phyloP scores from a whole-genome alignment of 2,113 vertebrate species.

The pig (Sus scrofa) region DNA sequence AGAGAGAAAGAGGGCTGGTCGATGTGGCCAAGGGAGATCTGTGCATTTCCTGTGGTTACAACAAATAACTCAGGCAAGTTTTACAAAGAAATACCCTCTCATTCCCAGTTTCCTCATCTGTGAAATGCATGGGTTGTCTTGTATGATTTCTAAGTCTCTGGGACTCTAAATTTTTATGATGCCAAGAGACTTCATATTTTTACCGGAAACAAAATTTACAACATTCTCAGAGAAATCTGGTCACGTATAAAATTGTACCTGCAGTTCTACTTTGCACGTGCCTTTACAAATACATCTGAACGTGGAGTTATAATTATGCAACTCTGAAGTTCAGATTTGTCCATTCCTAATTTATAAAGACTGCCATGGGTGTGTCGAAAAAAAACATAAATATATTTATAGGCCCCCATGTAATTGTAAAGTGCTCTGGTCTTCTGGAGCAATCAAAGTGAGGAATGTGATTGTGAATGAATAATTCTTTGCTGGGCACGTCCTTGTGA shows the following conservation, averaged over 20 bases:
- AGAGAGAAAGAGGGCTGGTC: neutral
- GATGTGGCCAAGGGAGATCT: neutral
- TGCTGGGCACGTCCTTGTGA: neutral
- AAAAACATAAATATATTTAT: neutral
- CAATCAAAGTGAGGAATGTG: neutral
- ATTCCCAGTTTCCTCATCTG: neutral
- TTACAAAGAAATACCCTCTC: neutral
- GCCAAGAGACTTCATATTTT: neutral
- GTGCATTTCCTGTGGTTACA: neutral
- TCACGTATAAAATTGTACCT: constrained; percentile 4
- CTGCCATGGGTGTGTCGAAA: neutral
- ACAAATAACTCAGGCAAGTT: neutral
- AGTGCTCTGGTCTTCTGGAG: neutral
- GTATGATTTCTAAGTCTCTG: neutral
- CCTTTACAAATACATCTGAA: neutral
- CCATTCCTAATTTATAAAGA: neutral
- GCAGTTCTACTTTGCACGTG: neutral
- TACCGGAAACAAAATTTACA: constrained; percentile 11
- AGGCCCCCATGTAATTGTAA: neutral
- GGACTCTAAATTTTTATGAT: neutral
- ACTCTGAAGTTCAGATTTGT: neutral
- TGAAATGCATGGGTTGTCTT: neutral
- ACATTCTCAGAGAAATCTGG: neutral
- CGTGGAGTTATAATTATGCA: neutral
- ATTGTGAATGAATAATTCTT: neutral